These are phyloP conservation scores for Mormyrus proboscirostris DNA, from an alignment of 2,797 vertebrate species.

Conservation along the genomic window DNA sequence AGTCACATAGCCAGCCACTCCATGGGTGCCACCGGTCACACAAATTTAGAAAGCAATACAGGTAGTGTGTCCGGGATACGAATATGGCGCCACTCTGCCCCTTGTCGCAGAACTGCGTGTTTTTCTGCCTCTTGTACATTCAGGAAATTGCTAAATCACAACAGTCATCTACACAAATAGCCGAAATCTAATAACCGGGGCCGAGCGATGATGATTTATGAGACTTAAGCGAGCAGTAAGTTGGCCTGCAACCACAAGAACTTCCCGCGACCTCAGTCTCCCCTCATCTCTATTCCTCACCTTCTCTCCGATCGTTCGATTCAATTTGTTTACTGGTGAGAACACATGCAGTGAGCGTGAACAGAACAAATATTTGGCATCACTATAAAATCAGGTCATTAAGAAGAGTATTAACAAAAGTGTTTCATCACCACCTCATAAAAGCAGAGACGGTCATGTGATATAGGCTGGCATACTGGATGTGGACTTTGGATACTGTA, in stretches of 20 bases:
- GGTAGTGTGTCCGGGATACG: constrained; percentile 16
- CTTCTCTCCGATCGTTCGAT: too few species aligned
- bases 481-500: not conserved
- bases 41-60: not conserved
- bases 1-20: not conserved
- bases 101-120: not conserved
- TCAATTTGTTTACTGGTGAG: not conserved
- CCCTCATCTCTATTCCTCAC: not conserved
- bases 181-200: not conserved
- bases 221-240: not conserved
- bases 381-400: not conserved
- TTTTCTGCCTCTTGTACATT: not conserved
- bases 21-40: not conserved
- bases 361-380: not conserved
- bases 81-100: not conserved
- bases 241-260: not conserved
- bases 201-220: not conserved
- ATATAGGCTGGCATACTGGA: not conserved
- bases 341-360: not conserved
- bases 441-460: not conserved
- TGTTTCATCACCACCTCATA: not conserved
- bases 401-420: not conserved
- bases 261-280: not conserved
- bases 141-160: constrained; percentile 6
- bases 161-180: constrained; percentile 12